These are phyloP conservation scores for Eristalis intricaria DNA, from an alignment of 2,888 invertebrate genomes.

Conservation along the genomic window DNA sequence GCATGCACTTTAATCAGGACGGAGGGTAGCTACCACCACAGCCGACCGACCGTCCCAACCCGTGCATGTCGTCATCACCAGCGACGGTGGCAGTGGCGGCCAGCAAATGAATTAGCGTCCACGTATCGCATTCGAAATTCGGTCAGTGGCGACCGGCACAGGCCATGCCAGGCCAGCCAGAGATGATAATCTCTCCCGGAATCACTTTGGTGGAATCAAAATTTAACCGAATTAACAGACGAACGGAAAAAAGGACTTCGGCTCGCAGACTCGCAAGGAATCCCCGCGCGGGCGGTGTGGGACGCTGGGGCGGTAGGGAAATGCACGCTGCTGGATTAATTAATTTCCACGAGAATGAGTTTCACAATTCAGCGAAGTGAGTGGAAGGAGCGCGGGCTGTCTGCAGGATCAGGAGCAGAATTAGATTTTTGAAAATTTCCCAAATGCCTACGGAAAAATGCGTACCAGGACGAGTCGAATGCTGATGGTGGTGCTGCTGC, in stretches of 20 bases:
- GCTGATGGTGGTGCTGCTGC: no score
- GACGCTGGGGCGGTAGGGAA: conserved; percentile 11
- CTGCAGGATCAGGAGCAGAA: conserved; percentile 55
- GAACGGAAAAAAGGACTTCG: conserved; percentile 9
- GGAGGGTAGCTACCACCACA: not conserved
- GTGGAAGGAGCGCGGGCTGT: not conserved
- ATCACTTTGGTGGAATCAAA: conserved; percentile 59
- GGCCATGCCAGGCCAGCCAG: conserved; percentile 1
- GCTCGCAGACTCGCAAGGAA: conserved; percentile 35
- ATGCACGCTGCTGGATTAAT: conserved; percentile 65
- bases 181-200: conserved; percentile 42
- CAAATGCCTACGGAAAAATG: conserved; percentile 70
- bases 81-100: no score
- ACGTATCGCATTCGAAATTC: conserved; percentile 58
- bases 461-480: not conserved
- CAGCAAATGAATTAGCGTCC: conserved; percentile 28
- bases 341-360: conserved; percentile 72
- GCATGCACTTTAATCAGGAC: conserved; percentile 65
- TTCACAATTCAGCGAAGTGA: conserved; percentile 64
- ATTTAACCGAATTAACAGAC: conserved; percentile 66
- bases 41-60: not conserved
- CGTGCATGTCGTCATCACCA: not conserved
- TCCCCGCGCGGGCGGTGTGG: not conserved
- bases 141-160: conserved; percentile 50
- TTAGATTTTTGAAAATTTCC: conserved; percentile 69